These are phyloP conservation scores for Hipparchia semele DNA, from an alignment of 2,888 invertebrate genomes.

Conservation along the genomic window DNA sequence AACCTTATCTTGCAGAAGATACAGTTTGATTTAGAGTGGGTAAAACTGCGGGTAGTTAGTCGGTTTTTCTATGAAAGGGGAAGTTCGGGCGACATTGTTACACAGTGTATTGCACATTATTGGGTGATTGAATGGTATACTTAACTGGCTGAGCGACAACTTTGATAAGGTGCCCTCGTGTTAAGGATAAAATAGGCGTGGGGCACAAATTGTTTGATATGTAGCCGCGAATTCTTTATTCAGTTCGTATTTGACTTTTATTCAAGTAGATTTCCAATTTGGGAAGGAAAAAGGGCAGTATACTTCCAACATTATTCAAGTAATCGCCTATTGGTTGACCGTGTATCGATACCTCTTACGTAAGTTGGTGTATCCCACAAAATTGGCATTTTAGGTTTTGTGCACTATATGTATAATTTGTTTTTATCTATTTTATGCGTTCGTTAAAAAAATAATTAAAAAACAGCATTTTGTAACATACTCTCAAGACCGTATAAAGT, in stretches of 20 bases:
- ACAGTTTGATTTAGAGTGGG: conserved; percentile 44
- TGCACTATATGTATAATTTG: too few species aligned
- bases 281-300: conserved; percentile 12
- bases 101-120: conserved; percentile 82
- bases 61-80: conserved; percentile 52
- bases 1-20: background rate
- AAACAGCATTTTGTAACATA: too few species aligned
- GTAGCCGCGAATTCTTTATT: conserved; percentile 34
- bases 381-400: too few species aligned
- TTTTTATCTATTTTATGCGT: too few species aligned
- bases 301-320: background rate
- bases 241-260: conserved; percentile 33
- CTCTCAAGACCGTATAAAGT: too few species aligned
- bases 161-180: conserved; percentile 76
- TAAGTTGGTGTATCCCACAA: too few species aligned
- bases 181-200: conserved; percentile 55
- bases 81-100: conserved; percentile 78
- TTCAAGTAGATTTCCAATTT: conserved; percentile 13
- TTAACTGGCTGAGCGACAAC: conserved; percentile 72
- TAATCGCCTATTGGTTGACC: background rate
- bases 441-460: too few species aligned
- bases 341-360: too few species aligned
- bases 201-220: conserved; percentile 48
- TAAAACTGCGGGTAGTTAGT: conserved; percentile 14
- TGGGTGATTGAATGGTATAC: conserved; percentile 80